A percentile compares a stretch with the other conserved stretches of the same genome.
Evolutionary conservation across 2,888 invertebrate species (phyloP).

Genomic region (Cheilosia scutellata): DNA sequence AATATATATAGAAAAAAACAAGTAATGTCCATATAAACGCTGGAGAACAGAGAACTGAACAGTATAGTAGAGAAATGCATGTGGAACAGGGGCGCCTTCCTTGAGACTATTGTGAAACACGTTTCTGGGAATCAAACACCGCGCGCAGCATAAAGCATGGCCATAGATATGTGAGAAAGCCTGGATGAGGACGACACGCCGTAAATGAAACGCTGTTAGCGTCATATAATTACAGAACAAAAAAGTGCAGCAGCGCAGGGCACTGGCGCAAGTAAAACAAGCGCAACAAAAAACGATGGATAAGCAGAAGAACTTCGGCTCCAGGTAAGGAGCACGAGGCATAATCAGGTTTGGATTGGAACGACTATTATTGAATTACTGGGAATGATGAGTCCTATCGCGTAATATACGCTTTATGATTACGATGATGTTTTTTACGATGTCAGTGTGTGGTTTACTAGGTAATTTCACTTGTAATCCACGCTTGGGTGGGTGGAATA

Average conservation of each 20-base stretch:
- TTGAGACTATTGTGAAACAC: conserved; percentile 75
- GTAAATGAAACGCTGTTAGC: conserved; percentile 75
- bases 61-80: conserved; percentile 66
- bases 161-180: conserved; percentile 74
- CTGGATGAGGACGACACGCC: conserved; percentile 74
- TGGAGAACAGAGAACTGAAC: conserved; percentile 63
- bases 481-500: conserved; percentile 65
- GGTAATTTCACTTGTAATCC: conserved; percentile 54
- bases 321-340: conserved; percentile 76
- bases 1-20: conserved; percentile 8
- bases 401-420: conserved; percentile 65
- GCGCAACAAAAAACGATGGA: conserved; percentile 13
- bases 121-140: conserved; percentile 76
- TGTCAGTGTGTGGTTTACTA: conserved; percentile 56
- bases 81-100: conserved; percentile 76
- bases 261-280: conserved; percentile 23
- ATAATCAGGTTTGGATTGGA: conserved; percentile 69
- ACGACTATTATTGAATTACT: conserved; percentile 68
- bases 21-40: conserved; percentile 71
- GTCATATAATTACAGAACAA: conserved; percentile 73
- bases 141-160: conserved; percentile 71
- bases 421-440: conserved; percentile 64
- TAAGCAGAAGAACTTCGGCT: conserved; percentile 67
- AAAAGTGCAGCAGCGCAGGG: conserved; percentile 49
- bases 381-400: conserved; percentile 68